Base-by-base conservation (phyloP, 2,113 vertebrate genomes). In the Strigops habroptila region DNA sequence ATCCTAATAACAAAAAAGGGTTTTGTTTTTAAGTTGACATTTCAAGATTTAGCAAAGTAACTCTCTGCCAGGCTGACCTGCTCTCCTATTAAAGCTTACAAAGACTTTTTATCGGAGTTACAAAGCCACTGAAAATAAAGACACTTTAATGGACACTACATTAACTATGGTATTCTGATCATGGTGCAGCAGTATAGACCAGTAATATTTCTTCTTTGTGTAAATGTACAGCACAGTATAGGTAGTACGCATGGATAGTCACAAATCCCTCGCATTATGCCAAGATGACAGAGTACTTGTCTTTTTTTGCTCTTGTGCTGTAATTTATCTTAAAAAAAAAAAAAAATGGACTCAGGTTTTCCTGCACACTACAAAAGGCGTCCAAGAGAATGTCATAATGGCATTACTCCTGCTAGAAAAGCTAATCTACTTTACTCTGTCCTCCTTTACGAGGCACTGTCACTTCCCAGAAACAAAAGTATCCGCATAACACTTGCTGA, bases 261-360 rank as follows among this genome's bases (percentile, higher is more conserved):
- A 84, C 96, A 97, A 92, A 96, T 92, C 90, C 96, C 86, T 21
- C 93, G 90, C 92, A 96, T 95, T 94, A 95, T 95, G 96, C 96
- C 95, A 96, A 91, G 93, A 97, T 97, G 96, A 97, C 93, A 94
- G 96, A 97, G 96, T 73, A 95, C 96, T 96, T 96, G 96, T 96
- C 96, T 96, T 93, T 96, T 96, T 96, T 97, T 89, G 90, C 91
- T 95, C 96, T 73, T 62, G 62, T 79, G 95, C 95, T 91, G 74
- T 73, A 97, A 97, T 97, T 97, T 96, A 96, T 97, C 96, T 97
- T 95, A 12, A 84, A 95, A 97, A 95, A 95, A 95, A 12, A 82
- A 95, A 97, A 95, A 95, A 95, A 97, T 52, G 77, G 69, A 86
- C 77, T 85, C 80, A 27, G 80, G 83, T 96, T 96, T 87, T 94